Evolutionary conservation across 2,113 vertebrate species (phyloP).

Genomic region (Poeciliopsis turrubarensis): DNA sequence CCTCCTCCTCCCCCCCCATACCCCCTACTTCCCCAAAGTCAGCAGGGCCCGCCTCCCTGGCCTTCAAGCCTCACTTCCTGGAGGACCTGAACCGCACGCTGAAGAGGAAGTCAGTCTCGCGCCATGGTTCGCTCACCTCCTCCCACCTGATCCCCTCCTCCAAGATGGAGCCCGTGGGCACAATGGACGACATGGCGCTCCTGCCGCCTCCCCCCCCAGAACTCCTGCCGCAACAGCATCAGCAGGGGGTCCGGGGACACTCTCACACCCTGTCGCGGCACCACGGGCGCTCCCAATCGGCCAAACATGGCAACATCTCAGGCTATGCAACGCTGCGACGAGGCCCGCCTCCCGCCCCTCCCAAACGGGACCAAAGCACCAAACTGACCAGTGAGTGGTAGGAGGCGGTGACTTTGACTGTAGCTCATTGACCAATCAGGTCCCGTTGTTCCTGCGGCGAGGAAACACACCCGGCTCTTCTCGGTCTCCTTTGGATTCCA

Average conservation of each 20-base stretch:
- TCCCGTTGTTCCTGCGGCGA: constrained; percentile 17
- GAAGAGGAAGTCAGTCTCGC: constrained; percentile 94
- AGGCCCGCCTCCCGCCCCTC: constrained; percentile 91
- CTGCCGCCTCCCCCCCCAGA: constrained; percentile 91
- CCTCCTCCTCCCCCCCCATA: constrained; percentile 69
- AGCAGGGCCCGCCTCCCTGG: constrained; percentile 73
- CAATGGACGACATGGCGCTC: constrained; percentile 97
- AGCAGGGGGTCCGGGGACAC: constrained; percentile 66
- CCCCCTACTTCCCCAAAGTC: constrained; percentile 91
- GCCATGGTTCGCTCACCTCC: constrained; percentile 91
- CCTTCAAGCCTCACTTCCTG: constrained; percentile 93
- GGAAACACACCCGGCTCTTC: constrained; percentile 44
- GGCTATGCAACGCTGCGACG: constrained; percentile 97
- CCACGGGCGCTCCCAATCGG: constrained; percentile 79
- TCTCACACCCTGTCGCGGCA: constrained; percentile 73
- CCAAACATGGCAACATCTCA: constrained; percentile 87
- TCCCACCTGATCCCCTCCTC: constrained; percentile 75
- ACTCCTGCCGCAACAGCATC: constrained; percentile 81
- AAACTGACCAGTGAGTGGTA: constrained; percentile 97
- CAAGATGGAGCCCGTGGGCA: constrained; percentile 88
- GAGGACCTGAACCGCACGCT: constrained; percentile 98
- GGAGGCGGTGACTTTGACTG: constrained; percentile 31
- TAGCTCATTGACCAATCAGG: constrained; percentile 42
- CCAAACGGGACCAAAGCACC: constrained; percentile 98
- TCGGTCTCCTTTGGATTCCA: constrained; percentile 39